Base-by-base conservation (phyloP, 2,113 vertebrate species). In the Martes martes region DNA sequence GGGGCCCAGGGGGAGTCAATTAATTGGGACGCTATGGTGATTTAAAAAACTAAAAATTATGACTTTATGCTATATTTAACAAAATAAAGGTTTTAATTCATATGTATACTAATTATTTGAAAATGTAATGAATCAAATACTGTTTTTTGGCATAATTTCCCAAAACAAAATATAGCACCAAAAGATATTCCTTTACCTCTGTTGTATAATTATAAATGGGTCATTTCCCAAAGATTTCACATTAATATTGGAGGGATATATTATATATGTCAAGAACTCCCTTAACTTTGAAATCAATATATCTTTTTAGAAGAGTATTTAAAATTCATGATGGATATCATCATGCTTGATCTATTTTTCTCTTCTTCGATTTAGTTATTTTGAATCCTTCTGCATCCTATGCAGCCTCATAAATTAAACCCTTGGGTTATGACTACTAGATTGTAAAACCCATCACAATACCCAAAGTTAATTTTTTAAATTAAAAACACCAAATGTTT, bases 71-170 rank as follows among this genome's bases (percentile, higher is more conserved):
- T 63, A 24, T 36, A 85, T 63, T 90, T 92, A 83, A 84, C 9
- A 92, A 96, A 95, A 96, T 45, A 15, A 6, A 83, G 59, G 1
- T 86, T 96, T 84, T n/a, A 86, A 81, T 36, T 69, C 79, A 92
- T n/a, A 90, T 85, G 13, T 57, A 3, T 74, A 45, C 19, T 84
- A 90, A 91, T 39, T 67, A 76, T 73, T n/a, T 92, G 50, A 55
- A 82, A 93, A 61, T 90, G 36, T 16, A 87, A 79, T 87, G 15
- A 82, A 63, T 73, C 26, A 50, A 84, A 96, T 57, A 59, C 8
- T 89, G 52, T 71, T 61, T 91, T 95, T 39, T 63, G 31, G 9
- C 39, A 79, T 36, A 80, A 65, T 89, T 91, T 63, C 4, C 47
- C 42, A 87, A 83, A 92, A 95, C 63, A 96, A 21, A 59, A 47